phyloP scores from a whole-genome alignment of 2,888 invertebrate genomes.

The Linyphia triangularis region DNA sequence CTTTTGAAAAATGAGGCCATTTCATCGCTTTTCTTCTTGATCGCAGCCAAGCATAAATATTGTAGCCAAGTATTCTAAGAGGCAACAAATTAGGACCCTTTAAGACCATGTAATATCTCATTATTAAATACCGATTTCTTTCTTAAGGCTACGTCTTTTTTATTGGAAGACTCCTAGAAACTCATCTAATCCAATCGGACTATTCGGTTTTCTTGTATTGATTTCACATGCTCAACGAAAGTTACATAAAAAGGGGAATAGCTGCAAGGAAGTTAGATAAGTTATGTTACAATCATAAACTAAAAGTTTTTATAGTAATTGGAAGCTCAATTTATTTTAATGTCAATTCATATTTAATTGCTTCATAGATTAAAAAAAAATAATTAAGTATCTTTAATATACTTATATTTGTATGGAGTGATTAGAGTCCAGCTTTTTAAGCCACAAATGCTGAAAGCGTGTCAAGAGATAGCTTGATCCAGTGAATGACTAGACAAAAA shows the following conservation, averaged over 20 bases:
- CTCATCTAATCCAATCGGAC: constrained; percentile 33
- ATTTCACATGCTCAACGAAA: constrained; percentile 39
- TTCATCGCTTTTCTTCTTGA: background rate
- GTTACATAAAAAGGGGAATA: constrained; percentile 30
- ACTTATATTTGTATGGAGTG: too few relatives aligned
- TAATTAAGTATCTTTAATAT: too few relatives aligned
- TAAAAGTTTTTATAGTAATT: too few relatives aligned
- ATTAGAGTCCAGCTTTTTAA: too few relatives aligned
- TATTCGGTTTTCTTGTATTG: constrained; percentile 38
- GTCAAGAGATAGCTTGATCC: too few relatives aligned
- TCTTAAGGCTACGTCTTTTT: constrained; percentile 3
- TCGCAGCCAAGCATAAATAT: background rate
- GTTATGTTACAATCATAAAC: too few relatives aligned
- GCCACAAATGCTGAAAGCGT: too few relatives aligned
- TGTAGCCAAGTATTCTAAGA: background rate
- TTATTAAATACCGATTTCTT: constrained; percentile 28
- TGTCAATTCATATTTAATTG: too few relatives aligned
- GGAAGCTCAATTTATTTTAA: too few relatives aligned
- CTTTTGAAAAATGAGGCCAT: background rate
- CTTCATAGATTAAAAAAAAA: too few relatives aligned
- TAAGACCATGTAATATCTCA: constrained; percentile 14
- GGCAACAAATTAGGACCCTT: constrained; percentile 11
- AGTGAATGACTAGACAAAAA: background rate
- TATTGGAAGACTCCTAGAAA: constrained; percentile 3
- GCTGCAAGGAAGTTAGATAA: background rate